Conservation (phyloP, 2,888 invertebrate species). For the Mylabris sibirica region DNA sequence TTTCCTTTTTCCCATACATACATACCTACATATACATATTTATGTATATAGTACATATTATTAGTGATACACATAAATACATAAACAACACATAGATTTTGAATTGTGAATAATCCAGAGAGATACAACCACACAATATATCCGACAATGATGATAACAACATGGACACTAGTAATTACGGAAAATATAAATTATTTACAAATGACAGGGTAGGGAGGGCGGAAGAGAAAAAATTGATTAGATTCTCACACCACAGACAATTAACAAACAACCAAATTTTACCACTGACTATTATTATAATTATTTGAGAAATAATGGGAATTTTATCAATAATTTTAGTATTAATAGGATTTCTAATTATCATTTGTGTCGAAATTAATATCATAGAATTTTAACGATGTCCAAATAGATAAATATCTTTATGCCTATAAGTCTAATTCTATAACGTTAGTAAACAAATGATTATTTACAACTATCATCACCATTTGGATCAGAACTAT, state of each 20-base stretch:
- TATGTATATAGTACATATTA: too few species aligned
- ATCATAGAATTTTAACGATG: too few species aligned
- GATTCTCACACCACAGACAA: neutral
- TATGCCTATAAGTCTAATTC: too few species aligned
- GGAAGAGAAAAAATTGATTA: neutral
- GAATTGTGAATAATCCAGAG: neutral
- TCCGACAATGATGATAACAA: neutral
- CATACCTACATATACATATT: too few species aligned
- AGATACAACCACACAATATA: slow-evolving; percentile 4
- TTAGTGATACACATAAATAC: neutral
- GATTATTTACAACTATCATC: too few species aligned
- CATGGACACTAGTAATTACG: neutral
- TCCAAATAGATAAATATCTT: too few species aligned
- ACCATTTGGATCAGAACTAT: too few species aligned
- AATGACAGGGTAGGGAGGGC: neutral
- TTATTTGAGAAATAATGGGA: neutral
- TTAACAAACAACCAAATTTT: neutral
- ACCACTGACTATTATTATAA: neutral
- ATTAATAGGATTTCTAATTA: too few species aligned
- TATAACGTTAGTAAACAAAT: too few species aligned
- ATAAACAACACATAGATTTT: neutral
- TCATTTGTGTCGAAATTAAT: too few species aligned
- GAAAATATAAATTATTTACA: neutral
- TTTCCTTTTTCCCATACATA: neutral
- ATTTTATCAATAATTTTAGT: too few species aligned